phyloP scores from a whole-genome alignment of 2,113 vertebrate genomes.

The pig (Sus scrofa) region T2T-Sscrofa CM000814.6:32198501-32199000 shows the following conservation, averaged over 20 bases:
- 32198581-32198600: neutral
- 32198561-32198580: neutral
- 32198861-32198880: too few relatives aligned
- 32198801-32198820: too few relatives aligned
- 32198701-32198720: too few relatives aligned
- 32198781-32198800: too few relatives aligned
- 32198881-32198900: too few relatives aligned
- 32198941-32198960: neutral
- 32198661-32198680: neutral
- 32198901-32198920: too few relatives aligned
- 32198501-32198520: neutral
- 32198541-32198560: neutral
- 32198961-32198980: neutral
- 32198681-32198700: too few relatives aligned
- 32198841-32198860: too few relatives aligned
- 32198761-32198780: too few relatives aligned
- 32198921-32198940: neutral
- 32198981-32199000: neutral
- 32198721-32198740: too few relatives aligned
- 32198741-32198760: too few relatives aligned
- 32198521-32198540: neutral
- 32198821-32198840: too few relatives aligned
- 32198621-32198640: neutral
- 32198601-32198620: neutral
- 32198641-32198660: neutral